phyloP scores from a whole-genome alignment of 1,140 invertebrate species.

The Drusus annulatus region DNA sequence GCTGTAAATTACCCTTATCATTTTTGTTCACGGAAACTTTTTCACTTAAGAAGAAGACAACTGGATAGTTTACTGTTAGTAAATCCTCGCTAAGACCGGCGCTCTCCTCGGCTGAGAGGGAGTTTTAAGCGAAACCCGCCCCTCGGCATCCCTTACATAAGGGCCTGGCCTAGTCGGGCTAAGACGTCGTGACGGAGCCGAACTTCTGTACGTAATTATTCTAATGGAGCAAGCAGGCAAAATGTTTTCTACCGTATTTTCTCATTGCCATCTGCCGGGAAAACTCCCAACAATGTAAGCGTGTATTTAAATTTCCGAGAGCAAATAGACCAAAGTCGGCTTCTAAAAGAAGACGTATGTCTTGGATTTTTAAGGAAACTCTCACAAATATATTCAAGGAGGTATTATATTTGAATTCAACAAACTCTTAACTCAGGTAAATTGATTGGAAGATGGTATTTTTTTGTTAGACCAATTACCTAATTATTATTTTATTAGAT shows the following conservation, averaged over 20 bases:
- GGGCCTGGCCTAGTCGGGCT: neutral
- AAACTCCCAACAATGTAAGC: neutral
- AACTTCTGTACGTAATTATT: constrained; percentile 55
- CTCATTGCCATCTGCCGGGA: constrained; percentile 3
- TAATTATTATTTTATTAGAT: neutral
- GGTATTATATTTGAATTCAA: too few relatives aligned
- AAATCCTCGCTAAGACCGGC: constrained; percentile 3
- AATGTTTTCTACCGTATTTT: constrained; percentile 43
- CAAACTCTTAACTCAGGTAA: too few relatives aligned
- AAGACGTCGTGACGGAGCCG: neutral
- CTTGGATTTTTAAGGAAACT: too few relatives aligned
- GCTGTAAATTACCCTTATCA: constrained; percentile 38
- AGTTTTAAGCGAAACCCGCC: neutral
- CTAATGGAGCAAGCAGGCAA: constrained; percentile 54
- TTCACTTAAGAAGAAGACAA: constrained; percentile 40
- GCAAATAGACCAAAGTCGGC: too few relatives aligned
- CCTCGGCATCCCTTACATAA: neutral
- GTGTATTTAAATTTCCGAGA: constrained; percentile 9
- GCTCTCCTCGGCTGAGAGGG: neutral
- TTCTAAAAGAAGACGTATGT: too few relatives aligned
- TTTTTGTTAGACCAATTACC: too few relatives aligned
- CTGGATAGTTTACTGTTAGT: constrained; percentile 37
- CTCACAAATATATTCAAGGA: too few relatives aligned
- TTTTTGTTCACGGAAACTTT: constrained; percentile 34
- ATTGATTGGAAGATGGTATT: too few relatives aligned